Evolutionary conservation across 2,888 invertebrate species (phyloP).

Genomic region (Galerucella nymphaeae): DNA sequence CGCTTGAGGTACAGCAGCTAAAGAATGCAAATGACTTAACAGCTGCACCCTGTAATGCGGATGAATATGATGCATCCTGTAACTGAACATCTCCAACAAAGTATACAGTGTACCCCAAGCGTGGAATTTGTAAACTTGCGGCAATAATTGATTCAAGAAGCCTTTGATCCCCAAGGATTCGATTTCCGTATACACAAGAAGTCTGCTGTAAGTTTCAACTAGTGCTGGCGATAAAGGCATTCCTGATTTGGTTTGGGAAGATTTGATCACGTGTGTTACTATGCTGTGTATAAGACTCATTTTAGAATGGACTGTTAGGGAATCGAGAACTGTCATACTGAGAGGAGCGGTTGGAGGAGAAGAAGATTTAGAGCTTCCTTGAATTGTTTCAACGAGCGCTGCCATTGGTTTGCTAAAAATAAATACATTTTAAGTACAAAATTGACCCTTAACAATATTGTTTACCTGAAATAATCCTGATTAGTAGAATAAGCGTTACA

Average conservation of each 20-base stretch:
- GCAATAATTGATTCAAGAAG: conserved; percentile 92
- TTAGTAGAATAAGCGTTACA: conserved; percentile 97
- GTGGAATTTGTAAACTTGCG: conserved; percentile 83
- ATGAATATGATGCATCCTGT: conserved; percentile 95
- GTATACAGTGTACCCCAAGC: conserved; percentile 97
- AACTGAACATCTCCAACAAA: conserved; percentile 95
- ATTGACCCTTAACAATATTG: not conserved
- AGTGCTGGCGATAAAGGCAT: conserved; percentile 90
- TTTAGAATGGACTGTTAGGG: conserved; percentile 94
- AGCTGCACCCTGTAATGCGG: conserved; percentile 95
- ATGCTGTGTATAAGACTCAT: conserved; percentile 81
- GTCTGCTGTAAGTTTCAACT: conserved; percentile 93
- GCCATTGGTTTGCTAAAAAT: conserved; percentile 84
- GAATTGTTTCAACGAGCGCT: conserved; percentile 86
- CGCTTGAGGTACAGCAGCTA: conserved; percentile 92
- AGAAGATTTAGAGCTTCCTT: conserved; percentile 69
- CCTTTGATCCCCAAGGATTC: conserved; percentile 97
- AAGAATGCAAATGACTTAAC: conserved; percentile 89
- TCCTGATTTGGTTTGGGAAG: conserved; percentile 87
- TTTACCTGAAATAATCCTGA: conserved; percentile 76
- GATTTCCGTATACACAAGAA: conserved; percentile 95
- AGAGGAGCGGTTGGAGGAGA: conserved; percentile 82
- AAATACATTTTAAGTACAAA: not conserved
- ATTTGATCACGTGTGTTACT: conserved; percentile 89
- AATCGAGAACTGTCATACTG: conserved; percentile 90